Conservation (phyloP, 2,888 invertebrate species). For the Nymphalis urticae region DNA sequence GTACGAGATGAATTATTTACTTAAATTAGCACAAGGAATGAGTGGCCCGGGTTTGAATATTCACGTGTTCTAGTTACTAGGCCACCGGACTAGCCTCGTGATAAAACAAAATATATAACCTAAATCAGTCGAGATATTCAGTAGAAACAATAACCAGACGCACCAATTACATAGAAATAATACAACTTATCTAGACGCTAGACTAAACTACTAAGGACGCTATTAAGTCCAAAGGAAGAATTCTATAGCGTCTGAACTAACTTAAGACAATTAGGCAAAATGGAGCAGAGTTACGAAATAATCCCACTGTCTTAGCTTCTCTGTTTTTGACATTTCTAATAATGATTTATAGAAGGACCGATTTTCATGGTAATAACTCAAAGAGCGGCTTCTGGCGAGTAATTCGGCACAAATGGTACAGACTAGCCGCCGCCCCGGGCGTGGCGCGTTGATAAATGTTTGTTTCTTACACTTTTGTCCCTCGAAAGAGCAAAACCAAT, state of each 20-base stretch:
- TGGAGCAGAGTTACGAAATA: conserved; percentile 25
- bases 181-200: too few relatives aligned
- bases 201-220: not conserved
- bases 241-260: not conserved
- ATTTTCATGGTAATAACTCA: conserved; percentile 31
- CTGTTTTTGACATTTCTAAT: conserved; percentile 30
- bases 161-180: too few relatives aligned
- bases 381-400: conserved; percentile 15
- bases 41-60: too few relatives aligned
- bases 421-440: conserved; percentile 12
- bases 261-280: conserved; percentile 28
- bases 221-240: not conserved
- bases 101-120: too few relatives aligned
- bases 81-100: too few relatives aligned
- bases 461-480: conserved; percentile 2
- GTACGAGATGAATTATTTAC: too few relatives aligned
- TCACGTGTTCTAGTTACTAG: too few relatives aligned
- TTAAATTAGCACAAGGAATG: too few relatives aligned
- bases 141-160: too few relatives aligned
- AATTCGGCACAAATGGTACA: conserved; percentile 10
- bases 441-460: conserved; percentile 14
- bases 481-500: not conserved
- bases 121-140: too few relatives aligned
- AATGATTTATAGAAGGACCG: conserved; percentile 29
- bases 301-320: conserved; percentile 29